Conservation (phyloP, 2,797 vertebrate species). For the Podarcis lilfordi region DNA sequence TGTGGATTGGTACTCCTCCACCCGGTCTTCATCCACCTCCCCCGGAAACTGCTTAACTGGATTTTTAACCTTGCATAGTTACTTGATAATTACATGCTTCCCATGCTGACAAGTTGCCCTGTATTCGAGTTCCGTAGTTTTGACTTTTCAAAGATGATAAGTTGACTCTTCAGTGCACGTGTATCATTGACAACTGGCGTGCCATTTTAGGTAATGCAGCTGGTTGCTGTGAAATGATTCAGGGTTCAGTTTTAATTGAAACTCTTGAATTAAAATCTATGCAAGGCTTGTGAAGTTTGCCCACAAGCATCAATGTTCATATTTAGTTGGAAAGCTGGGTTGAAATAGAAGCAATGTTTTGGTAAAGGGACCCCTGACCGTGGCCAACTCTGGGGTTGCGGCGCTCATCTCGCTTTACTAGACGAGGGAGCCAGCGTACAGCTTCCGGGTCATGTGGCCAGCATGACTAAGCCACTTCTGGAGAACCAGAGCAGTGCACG, state of each 20-base stretch:
- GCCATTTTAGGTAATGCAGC: neutral
- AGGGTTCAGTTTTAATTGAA: neutral
- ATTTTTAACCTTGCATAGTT: slow-evolving; percentile 15
- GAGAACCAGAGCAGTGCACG: no score
- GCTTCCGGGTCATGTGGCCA: no score
- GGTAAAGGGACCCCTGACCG: no score
- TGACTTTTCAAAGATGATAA: neutral
- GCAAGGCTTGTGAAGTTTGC: neutral
- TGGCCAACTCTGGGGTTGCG: no score
- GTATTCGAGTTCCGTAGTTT: neutral
- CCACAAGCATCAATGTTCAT: neutral
- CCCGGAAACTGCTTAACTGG: neutral
- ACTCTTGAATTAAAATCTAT: neutral
- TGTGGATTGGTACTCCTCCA: neutral
- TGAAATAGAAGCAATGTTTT: neutral
- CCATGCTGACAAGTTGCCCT: neutral
- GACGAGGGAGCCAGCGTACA: no score
- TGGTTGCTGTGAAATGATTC: neutral
- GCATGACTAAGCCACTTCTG: no score
- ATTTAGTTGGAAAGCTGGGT: slow-evolving; percentile 12
- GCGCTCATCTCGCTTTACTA: no score
- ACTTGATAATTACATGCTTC: neutral
- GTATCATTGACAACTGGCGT: neutral
- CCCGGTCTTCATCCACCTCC: neutral
- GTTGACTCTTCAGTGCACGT: neutral